phyloP scores from a whole-genome alignment of 92 coral and sea anemone species.

The Parazoanthus swiftii region DNA sequence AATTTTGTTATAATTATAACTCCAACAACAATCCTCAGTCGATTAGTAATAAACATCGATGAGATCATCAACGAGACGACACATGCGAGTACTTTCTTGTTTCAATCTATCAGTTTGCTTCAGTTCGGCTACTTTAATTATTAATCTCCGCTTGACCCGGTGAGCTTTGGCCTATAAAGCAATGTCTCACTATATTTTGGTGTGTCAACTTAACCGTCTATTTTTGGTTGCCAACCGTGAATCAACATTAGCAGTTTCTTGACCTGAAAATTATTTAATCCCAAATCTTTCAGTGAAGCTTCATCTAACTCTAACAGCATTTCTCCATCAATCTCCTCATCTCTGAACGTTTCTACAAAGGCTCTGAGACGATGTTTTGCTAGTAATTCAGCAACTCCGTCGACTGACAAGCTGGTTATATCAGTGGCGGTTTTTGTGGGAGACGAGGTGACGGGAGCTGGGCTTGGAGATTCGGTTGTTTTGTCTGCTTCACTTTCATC shows the following conservation, averaged over 20 bases:
- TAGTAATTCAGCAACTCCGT: slow-evolving; percentile 1
- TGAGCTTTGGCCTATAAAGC: too few species aligned
- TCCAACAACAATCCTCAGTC: too few species aligned
- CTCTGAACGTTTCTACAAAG: not conserved
- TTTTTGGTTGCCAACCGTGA: not conserved
- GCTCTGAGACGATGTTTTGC: not conserved
- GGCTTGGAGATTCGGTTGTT: too few species aligned
- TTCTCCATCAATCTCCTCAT: not conserved
- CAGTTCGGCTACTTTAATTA: too few species aligned
- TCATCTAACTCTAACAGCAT: not conserved
- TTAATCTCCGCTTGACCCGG: too few species aligned
- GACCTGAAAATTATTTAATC: not conserved
- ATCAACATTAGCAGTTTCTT: slow-evolving; percentile 6
- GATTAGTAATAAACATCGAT: too few species aligned
- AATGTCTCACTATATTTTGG: too few species aligned
- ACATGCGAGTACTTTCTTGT: too few species aligned
- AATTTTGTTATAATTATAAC: too few species aligned
- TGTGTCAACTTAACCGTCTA: not conserved
- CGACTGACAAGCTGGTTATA: slow-evolving; percentile 5
- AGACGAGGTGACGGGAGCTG: too few species aligned
- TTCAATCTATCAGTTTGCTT: too few species aligned
- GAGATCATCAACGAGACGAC: too few species aligned
- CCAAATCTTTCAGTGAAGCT: not conserved
- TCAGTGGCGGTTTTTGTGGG: not conserved
- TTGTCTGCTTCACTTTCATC: not conserved